Evolutionary conservation across 2,888 invertebrate species (phyloP).

Genomic region (Biston betularia): DNA sequence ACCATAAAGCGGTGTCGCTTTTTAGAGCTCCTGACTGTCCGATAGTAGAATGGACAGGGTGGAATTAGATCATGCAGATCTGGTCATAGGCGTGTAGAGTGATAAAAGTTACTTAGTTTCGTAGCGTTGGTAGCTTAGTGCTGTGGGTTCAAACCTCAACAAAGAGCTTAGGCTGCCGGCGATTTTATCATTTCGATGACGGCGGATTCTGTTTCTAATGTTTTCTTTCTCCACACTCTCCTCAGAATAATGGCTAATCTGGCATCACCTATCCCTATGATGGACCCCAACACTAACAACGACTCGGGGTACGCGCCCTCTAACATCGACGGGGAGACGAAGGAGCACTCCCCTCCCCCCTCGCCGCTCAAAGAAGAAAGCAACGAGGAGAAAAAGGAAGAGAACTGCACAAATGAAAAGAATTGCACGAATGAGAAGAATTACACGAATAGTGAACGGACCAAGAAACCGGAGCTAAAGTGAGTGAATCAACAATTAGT

Average conservation of each 20-base stretch:
- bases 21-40: no score
- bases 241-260: constrained; percentile 80
- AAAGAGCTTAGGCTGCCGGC: no score
- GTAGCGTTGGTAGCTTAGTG: no score
- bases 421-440: constrained; percentile 32
- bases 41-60: no score
- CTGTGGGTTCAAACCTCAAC: no score
- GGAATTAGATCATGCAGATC: no score
- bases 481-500: not conserved
- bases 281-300: constrained; percentile 93
- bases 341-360: constrained; percentile 87
- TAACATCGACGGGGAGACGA: constrained; percentile 83
- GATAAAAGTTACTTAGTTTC: no score
- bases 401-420: constrained; percentile 43
- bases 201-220: not conserved
- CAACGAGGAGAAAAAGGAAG: constrained; percentile 51
- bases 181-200: not conserved
- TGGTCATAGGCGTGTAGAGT: no score
- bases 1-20: no score
- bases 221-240: not conserved
- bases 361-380: constrained; percentile 66
- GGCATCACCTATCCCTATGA: constrained; percentile 87
- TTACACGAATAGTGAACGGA: constrained; percentile 2
- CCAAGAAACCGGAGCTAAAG: constrained; percentile 2
- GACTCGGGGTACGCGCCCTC: constrained; percentile 93